Conservation (phyloP, 2,888 invertebrate genomes). For the Lucinisca nassula region DNA sequence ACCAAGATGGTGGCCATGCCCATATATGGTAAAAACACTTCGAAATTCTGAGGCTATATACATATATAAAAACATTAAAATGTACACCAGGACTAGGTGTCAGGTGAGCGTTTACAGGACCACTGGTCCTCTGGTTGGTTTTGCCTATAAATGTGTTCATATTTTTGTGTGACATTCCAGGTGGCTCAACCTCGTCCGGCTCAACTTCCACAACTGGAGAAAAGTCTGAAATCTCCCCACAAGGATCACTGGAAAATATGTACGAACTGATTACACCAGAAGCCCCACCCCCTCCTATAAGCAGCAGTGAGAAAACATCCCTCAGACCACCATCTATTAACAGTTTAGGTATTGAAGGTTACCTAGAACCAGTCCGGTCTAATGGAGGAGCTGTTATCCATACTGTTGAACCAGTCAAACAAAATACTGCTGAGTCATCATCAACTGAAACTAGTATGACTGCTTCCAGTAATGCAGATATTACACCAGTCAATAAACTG, state of each 20-base stretch:
- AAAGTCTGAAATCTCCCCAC: constrained; percentile 80
- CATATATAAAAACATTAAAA: too few relatives aligned
- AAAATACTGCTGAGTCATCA: constrained; percentile 60
- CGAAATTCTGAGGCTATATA: too few relatives aligned
- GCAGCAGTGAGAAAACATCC: constrained; percentile 53
- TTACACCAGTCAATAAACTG: constrained; percentile 48
- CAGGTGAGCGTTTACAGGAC: too few relatives aligned
- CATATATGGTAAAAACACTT: too few relatives aligned
- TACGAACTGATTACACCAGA: constrained; percentile 83
- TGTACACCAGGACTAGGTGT: too few relatives aligned
- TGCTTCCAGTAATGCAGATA: constrained; percentile 19
- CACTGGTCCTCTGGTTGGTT: too few relatives aligned
- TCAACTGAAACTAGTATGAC: constrained; percentile 39
- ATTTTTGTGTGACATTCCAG: constrained; percentile 50
- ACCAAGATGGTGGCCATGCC: too few relatives aligned
- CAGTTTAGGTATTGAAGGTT: constrained; percentile 71
- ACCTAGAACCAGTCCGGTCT: constrained; percentile 80
- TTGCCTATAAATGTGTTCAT: neutral
- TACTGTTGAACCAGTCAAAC: constrained; percentile 37
- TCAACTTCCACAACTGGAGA: constrained; percentile 73
- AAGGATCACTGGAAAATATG: constrained; percentile 82
- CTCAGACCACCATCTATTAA: constrained; percentile 57
- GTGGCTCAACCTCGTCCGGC: constrained; percentile 74
- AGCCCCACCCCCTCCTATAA: constrained; percentile 71
- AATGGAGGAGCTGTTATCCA: constrained; percentile 20